Conservation (phyloP, 1,140 invertebrate genomes). For the Archivesica marissinica region DNA sequence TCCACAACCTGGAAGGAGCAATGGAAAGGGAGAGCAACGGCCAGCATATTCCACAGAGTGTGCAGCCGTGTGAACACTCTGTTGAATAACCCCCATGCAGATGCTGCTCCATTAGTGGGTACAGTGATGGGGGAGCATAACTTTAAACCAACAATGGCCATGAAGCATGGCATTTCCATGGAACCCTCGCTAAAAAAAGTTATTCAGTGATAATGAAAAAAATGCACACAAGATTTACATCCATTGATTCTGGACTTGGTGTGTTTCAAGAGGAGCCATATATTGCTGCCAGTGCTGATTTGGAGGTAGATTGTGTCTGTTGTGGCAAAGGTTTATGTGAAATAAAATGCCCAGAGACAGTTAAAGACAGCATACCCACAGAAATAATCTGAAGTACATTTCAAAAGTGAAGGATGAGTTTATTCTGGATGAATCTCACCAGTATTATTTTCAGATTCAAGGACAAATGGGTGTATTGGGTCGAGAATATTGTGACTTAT, state of each 20-base stretch:
- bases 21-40: slow-evolving; percentile 34
- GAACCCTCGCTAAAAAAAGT: slow-evolving; percentile 42
- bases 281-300: slow-evolving; percentile 45
- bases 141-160: background rate
- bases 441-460: slow-evolving; percentile 43
- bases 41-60: slow-evolving; percentile 35
- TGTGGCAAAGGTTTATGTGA: slow-evolving; percentile 54
- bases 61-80: slow-evolving; percentile 3
- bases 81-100: background rate
- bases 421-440: slow-evolving; percentile 1
- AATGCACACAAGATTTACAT: slow-evolving; percentile 34
- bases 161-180: slow-evolving; percentile 54
- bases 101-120: background rate
- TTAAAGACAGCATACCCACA: slow-evolving; percentile 29
- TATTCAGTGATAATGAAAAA: slow-evolving; percentile 35
- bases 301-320: slow-evolving; percentile 15
- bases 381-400: slow-evolving; percentile 25
- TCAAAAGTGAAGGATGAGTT: background rate
- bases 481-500: slow-evolving; percentile 42
- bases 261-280: background rate
- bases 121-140: slow-evolving; percentile 6
- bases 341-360: slow-evolving; percentile 44
- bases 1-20: slow-evolving; percentile 8
- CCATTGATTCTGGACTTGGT: slow-evolving; percentile 19
- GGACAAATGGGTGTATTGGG: slow-evolving; percentile 29